Evolutionary conservation across 2,888 invertebrate genomes (phyloP).

Genomic region (Microdon myrmicae): DNA sequence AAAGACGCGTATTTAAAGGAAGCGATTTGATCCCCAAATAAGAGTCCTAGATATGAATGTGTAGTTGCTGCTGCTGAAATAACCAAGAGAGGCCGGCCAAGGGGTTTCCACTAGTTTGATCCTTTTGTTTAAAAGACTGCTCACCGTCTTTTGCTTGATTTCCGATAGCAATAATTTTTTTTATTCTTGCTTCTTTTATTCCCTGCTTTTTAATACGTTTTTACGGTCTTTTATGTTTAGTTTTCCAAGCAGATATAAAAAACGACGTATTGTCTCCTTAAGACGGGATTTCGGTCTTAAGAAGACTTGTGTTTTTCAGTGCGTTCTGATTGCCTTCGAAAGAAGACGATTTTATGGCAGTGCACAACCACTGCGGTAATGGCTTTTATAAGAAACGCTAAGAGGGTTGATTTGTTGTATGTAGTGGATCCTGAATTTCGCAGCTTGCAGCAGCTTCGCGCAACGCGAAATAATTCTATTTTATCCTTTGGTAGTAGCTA

Average conservation of each 20-base stretch:
- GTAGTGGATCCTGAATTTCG: slow-evolving; percentile 23
- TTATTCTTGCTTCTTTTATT: slow-evolving; percentile 37
- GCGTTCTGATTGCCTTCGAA: slow-evolving; percentile 19
- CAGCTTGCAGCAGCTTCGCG: slow-evolving; percentile 30
- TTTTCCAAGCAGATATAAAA: slow-evolving; percentile 43
- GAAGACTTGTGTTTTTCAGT: slow-evolving; percentile 25
- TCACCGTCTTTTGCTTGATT: slow-evolving; percentile 10
- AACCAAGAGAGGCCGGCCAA: no score
- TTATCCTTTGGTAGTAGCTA: no score
- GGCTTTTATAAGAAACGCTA: background rate
- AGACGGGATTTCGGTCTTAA: slow-evolving; percentile 11
- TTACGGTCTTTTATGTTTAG: slow-evolving; percentile 43
- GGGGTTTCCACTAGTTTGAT: no score
- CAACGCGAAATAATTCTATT: slow-evolving; percentile 8
- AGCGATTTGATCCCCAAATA: no score
- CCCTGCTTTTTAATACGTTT: no score
- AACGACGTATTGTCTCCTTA: slow-evolving; percentile 36
- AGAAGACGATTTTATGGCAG: slow-evolving; percentile 17
- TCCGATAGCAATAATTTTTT: slow-evolving; percentile 17
- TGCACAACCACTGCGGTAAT: slow-evolving; percentile 5
- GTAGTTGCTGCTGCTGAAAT: no score
- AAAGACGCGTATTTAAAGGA: no score
- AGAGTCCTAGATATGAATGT: no score
- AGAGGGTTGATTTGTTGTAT: slow-evolving; percentile 27
- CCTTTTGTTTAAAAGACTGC: slow-evolving; percentile 30